phyloP scores from a whole-genome alignment of 2,888 invertebrate species.

The Danaus chrysippus region DNA sequence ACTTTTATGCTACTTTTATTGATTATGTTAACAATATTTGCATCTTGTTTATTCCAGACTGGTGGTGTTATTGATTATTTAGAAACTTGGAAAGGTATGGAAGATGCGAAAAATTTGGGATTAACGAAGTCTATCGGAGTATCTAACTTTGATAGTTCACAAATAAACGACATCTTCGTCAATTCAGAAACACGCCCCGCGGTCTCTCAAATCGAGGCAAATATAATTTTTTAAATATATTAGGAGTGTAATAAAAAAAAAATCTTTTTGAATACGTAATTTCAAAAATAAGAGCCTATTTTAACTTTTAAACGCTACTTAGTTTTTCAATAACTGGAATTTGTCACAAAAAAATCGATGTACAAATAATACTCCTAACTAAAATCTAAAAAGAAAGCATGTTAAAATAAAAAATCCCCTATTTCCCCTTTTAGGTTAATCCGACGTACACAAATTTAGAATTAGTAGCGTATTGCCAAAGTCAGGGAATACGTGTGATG shows the following conservation, averaged over 20 bases:
- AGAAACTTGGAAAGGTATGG: constrained; percentile 21
- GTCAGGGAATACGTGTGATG: constrained; percentile 12
- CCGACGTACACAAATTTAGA: constrained; percentile 9
- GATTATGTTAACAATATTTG: neutral
- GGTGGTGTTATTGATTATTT: neutral
- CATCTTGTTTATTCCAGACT: neutral
- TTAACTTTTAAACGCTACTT: too few species aligned
- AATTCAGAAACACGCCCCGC: constrained; percentile 15
- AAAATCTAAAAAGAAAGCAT: too few species aligned
- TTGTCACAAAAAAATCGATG: too few species aligned
- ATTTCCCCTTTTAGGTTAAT: constrained; percentile 14
- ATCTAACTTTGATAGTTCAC: constrained; percentile 18
- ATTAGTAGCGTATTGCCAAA: constrained; percentile 18
- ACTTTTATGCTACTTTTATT: too few species aligned
- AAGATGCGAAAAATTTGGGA: constrained; percentile 10
- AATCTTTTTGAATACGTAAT: too few species aligned
- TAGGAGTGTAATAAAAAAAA: too few species aligned
- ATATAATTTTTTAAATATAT: too few species aligned
- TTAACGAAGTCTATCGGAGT: constrained; percentile 20
- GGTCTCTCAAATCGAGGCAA: constrained; percentile 20
- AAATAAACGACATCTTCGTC: constrained; percentile 16
- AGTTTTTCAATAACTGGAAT: too few species aligned
- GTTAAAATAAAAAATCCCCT: too few species aligned
- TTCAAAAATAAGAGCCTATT: too few species aligned
- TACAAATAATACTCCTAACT: too few species aligned